These are phyloP conservation scores for Tyria jacobaeae DNA, from an alignment of 2,888 invertebrate species.

Conservation along the genomic window DNA sequence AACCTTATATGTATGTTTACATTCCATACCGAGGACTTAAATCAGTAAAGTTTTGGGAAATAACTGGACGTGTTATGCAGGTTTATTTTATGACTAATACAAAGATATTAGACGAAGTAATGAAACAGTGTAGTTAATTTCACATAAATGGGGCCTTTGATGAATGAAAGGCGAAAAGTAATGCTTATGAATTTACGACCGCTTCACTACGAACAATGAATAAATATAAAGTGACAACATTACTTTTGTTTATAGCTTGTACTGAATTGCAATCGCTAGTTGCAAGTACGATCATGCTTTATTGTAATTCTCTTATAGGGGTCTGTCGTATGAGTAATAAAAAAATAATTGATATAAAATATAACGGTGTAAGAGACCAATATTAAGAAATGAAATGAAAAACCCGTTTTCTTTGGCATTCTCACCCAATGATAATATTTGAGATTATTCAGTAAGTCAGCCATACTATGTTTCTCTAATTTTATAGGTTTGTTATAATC, in stretches of 20 bases:
- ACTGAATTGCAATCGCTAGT: not conserved
- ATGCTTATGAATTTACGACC: constrained; percentile 12
- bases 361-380: constrained; percentile 7
- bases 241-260: constrained; percentile 12
- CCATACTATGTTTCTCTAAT: not conserved
- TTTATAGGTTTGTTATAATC: not conserved
- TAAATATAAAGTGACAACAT: constrained; percentile 14
- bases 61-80: not conserved
- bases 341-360: constrained; percentile 16
- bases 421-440: not conserved
- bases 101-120: constrained; percentile 16
- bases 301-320: constrained; percentile 7
- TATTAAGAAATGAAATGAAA: not conserved
- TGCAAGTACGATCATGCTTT: constrained; percentile 3
- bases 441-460: not conserved
- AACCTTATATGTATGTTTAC: too few relatives aligned
- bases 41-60: not conserved
- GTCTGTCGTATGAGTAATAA: constrained; percentile 11
- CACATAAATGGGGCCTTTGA: constrained; percentile 7
- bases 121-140: constrained; percentile 10
- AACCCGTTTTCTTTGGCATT: not conserved
- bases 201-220: constrained; percentile 15
- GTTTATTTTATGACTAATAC: constrained; percentile 19
- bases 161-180: constrained; percentile 35
- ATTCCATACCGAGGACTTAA: constrained; percentile 57